Evolutionary conservation across 2,113 vertebrate genomes (phyloP).

Genomic region (Polypterus bichir): DNA sequence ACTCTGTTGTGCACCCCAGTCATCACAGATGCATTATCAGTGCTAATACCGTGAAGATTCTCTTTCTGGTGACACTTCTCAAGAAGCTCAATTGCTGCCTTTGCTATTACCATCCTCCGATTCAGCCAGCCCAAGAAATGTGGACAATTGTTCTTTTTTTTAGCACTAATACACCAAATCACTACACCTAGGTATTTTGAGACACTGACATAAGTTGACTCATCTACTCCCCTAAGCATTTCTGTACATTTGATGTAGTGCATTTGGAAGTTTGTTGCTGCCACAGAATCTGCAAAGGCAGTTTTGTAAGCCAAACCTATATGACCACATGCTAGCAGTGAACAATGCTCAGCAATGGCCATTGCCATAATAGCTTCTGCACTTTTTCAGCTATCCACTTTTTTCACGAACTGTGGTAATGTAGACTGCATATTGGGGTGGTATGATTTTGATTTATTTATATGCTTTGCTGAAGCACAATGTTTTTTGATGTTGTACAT

Average conservation of each 20-base stretch:
- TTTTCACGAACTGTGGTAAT: too few species aligned
- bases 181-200: slow-evolving; percentile 8
- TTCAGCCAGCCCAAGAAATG: neutral
- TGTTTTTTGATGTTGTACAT: slow-evolving; percentile 16
- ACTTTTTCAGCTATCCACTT: too few species aligned
- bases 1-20: slow-evolving; percentile 6
- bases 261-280: slow-evolving; percentile 11
- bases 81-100: slow-evolving; percentile 2
- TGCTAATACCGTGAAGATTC: slow-evolving; percentile 6
- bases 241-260: slow-evolving; percentile 9
- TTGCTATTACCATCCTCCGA: neutral
- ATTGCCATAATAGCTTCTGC: slow-evolving; percentile 12
- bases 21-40: slow-evolving; percentile 7
- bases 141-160: slow-evolving; percentile 3
- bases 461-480: neutral
- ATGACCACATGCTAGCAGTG: slow-evolving; percentile 9
- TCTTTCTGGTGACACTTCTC: neutral
- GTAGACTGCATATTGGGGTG: too few species aligned
- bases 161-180: slow-evolving; percentile 13
- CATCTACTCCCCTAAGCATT: slow-evolving; percentile 6
- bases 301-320: slow-evolving; percentile 12
- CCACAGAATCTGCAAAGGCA: slow-evolving; percentile 11
- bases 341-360: slow-evolving; percentile 7
- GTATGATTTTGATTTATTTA: too few species aligned
- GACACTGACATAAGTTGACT: slow-evolving; percentile 1